These are phyloP conservation scores for Cosmorhoe ocellata DNA, from an alignment of 2,888 invertebrate genomes.

Conservation along the genomic window DNA sequence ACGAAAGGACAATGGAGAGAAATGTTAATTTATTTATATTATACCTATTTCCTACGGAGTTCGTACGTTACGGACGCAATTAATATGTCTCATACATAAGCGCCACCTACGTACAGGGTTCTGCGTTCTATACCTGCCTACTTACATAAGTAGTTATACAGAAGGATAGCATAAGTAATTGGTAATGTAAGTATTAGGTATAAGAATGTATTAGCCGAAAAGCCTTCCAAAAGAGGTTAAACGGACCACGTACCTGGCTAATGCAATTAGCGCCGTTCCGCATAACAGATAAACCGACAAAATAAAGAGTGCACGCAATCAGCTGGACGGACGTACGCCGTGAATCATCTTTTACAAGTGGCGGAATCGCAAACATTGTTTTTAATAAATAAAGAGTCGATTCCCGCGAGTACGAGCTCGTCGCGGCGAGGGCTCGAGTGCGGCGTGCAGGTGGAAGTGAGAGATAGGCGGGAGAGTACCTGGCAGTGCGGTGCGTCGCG, in stretches of 20 bases:
- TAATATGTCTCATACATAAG: not conserved
- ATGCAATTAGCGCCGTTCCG: constrained; percentile 30
- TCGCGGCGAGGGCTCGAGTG: no score
- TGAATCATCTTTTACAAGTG: constrained; percentile 30
- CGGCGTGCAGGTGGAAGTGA: no score
- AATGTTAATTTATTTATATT: no score
- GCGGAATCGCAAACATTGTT: constrained; percentile 29
- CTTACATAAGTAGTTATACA: no score
- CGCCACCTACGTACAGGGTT: no score
- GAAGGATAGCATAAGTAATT: no score
- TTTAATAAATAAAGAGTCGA: constrained; percentile 15
- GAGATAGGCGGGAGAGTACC: constrained; percentile 12
- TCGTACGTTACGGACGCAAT: no score
- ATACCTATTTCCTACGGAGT: no score
- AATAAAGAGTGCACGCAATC: constrained; percentile 29
- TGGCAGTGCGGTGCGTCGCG: constrained; percentile 20
- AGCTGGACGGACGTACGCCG: constrained; percentile 29
- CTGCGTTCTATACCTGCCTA: no score
- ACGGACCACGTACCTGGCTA: constrained; percentile 20
- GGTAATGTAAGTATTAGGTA: not conserved
- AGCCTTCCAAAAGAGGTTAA: constrained; percentile 22
- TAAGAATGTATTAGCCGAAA: constrained; percentile 6
- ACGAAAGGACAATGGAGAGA: no score
- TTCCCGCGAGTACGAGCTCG: no score
- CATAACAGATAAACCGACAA: constrained; percentile 28